Percentiles rank a stretch among this genome's conserved stretches.
Conservation (phyloP, 2,113 vertebrate species). For the Rissa tridactyla region DNA sequence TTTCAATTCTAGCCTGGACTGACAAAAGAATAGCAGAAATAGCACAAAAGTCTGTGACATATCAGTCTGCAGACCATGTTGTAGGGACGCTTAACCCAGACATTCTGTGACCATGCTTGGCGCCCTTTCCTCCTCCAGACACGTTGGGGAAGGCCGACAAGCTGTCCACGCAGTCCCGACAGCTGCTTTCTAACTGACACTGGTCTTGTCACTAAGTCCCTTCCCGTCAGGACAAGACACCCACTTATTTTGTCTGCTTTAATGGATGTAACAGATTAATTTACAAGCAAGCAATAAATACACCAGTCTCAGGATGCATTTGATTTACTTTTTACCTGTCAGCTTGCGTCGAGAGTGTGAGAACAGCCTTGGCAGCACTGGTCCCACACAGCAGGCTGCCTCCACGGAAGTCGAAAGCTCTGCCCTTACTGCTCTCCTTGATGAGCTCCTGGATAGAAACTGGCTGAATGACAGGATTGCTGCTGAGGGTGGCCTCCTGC, state of each 20-base stretch:
- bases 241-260: background rate
- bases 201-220: background rate
- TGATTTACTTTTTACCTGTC: slow-evolving; percentile 80
- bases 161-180: background rate
- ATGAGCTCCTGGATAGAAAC: slow-evolving; percentile 92
- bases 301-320: background rate
- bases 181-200: background rate
- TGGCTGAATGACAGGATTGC: slow-evolving; percentile 83
- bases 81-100: background rate
- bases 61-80: background rate
- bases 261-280: background rate
- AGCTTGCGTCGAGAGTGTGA: slow-evolving; percentile 88
- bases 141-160: background rate
- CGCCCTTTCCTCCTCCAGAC: background rate
- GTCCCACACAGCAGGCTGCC: slow-evolving; percentile 86
- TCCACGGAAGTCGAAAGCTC: slow-evolving; percentile 82
- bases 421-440: slow-evolving; percentile 80
- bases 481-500: slow-evolving; percentile 76
- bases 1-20: background rate
- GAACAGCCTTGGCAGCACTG: slow-evolving; percentile 87
- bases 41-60: background rate
- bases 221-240: background rate
- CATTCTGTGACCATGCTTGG: background rate
- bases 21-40: background rate
- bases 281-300: background rate